Evolutionary conservation across 2,113 vertebrate genomes (phyloP).

Genomic region (Sander lucioperca): DNA sequence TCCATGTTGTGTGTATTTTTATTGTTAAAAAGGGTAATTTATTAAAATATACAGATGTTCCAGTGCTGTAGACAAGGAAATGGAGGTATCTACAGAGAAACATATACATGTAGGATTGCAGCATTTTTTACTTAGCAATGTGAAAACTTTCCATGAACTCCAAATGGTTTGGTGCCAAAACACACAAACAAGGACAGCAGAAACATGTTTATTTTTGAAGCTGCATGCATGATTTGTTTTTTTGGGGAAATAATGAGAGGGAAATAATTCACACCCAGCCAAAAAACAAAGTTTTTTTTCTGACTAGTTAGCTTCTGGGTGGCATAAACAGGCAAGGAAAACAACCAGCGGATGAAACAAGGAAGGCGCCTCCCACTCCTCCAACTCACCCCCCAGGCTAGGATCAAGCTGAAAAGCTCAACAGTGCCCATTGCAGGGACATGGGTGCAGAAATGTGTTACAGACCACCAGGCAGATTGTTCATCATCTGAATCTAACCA

Average conservation of each 20-base stretch:
- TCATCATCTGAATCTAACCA: conserved; percentile 52
- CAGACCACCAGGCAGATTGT: conserved; percentile 13
- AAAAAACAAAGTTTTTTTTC: conserved; percentile 23
- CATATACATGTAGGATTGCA: neutral
- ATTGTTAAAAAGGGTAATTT: neutral
- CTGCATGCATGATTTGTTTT: conserved; percentile 45
- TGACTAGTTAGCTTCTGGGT: conserved; percentile 67
- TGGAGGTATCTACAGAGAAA: neutral
- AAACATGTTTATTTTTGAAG: conserved; percentile 66
- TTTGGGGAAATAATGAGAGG: conserved; percentile 27
- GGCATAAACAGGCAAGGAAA: conserved; percentile 53
- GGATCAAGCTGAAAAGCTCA: conserved; percentile 46
- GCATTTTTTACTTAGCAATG: neutral
- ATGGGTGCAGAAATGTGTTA: neutral
- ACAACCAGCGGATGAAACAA: conserved; percentile 56
- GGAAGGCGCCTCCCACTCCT: conserved; percentile 44
- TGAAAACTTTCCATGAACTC: conserved; percentile 53
- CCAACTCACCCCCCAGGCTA: conserved; percentile 3
- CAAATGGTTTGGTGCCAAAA: conserved; percentile 37
- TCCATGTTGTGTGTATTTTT: neutral
- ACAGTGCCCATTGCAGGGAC: conserved; percentile 28
- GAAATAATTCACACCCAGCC: conserved; percentile 61
- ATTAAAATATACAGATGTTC: conserved; percentile 14
- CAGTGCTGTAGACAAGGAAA: neutral
- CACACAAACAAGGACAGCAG: conserved; percentile 44